Conservation (phyloP, 1,140 invertebrate species). For the Drosophila lowei region DNA sequence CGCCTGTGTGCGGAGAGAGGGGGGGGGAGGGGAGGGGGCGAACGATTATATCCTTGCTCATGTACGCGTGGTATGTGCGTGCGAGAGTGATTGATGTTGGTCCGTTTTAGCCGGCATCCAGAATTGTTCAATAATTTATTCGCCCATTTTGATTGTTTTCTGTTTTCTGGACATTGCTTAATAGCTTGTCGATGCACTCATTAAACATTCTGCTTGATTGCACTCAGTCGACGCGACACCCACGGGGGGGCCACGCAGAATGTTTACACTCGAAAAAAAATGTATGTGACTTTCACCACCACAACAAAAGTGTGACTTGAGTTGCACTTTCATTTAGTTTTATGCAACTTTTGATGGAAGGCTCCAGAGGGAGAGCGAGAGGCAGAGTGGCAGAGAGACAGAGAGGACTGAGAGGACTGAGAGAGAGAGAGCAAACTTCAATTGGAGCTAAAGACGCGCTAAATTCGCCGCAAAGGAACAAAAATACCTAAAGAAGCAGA, state of each 20-base stretch:
- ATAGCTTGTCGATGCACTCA: constrained; percentile 21
- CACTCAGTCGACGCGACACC: not conserved
- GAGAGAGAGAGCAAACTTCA: constrained; percentile 7
- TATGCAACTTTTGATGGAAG: constrained; percentile 54
- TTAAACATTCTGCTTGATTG: not conserved
- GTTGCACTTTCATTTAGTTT: constrained; percentile 49
- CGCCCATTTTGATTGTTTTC: constrained; percentile 6
- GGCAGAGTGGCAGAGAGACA: not conserved
- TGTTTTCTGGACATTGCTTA: constrained; percentile 18
- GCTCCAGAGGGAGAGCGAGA: not conserved
- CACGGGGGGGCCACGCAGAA: too few relatives aligned
- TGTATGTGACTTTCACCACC: not conserved
- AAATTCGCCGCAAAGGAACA: constrained; percentile 58
- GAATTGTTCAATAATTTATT: not conserved
- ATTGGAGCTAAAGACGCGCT: constrained; percentile 11
- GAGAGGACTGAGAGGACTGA: constrained; percentile 1
- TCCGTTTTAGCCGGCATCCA: constrained; percentile 29
- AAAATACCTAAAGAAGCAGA: not conserved
- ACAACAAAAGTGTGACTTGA: not conserved
- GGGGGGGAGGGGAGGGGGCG: not conserved
- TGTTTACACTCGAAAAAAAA: constrained; percentile 55
- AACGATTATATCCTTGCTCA: constrained; percentile 4
- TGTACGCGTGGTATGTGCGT: not conserved
- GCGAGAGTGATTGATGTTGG: constrained; percentile 1
- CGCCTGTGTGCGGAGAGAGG: not conserved